A percentile compares a stretch with the other conserved stretches of the same genome.
Evolutionary conservation across 2,113 vertebrate species (phyloP).

Genomic region (Brachyistius frenatus): DNA sequence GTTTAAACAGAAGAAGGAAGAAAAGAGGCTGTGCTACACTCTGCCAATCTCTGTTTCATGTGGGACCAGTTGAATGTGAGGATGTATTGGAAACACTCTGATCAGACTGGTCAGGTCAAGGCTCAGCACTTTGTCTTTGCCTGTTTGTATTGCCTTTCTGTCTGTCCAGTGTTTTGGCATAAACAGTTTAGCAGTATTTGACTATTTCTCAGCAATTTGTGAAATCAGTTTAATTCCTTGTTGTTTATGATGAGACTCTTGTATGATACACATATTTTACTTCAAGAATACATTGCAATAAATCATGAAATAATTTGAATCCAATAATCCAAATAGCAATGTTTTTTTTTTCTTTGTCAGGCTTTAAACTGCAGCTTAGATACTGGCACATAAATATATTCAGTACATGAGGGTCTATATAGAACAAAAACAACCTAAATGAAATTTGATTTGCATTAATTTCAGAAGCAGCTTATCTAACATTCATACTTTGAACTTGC

Average conservation of each 20-base stretch:
- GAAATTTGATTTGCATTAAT: slow-evolving; percentile 80
- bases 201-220: not conserved
- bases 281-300: slow-evolving; percentile 45
- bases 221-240: slow-evolving; percentile 11
- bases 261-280: slow-evolving; percentile 30
- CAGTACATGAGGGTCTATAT: slow-evolving; percentile 57
- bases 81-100: slow-evolving; percentile 15
- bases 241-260: slow-evolving; percentile 13
- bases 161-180: not conserved
- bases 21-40: slow-evolving; percentile 12
- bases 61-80: slow-evolving; percentile 24
- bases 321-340: slow-evolving; percentile 64
- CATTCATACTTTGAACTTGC: slow-evolving; percentile 77
- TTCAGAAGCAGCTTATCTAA: slow-evolving; percentile 76
- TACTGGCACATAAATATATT: slow-evolving; percentile 59
- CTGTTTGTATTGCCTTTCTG: slow-evolving; percentile 15
- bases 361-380: slow-evolving; percentile 60
- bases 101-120: slow-evolving; percentile 26
- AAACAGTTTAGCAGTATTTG: not conserved
- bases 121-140: not conserved
- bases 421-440: slow-evolving; percentile 76
- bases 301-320: slow-evolving; percentile 58
- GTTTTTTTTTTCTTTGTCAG: slow-evolving; percentile 35
- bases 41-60: slow-evolving; percentile 16
- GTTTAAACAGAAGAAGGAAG: slow-evolving; percentile 42